Conservation (phyloP, 1,140 invertebrate species). For the Zaprionus gabonicus region DNA sequence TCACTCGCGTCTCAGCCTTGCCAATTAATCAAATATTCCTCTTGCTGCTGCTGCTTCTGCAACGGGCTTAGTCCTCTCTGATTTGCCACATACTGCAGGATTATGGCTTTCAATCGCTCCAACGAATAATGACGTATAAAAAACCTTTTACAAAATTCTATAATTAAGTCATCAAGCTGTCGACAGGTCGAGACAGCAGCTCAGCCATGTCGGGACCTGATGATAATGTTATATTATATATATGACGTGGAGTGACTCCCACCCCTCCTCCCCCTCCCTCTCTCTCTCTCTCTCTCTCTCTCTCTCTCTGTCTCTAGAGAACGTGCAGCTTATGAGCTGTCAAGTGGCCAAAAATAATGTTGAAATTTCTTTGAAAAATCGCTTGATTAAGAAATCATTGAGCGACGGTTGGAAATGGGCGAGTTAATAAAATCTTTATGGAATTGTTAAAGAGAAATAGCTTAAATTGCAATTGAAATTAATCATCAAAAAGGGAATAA, state of each 20-base stretch:
- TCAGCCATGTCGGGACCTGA: neutral
- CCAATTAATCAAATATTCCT: constrained; percentile 67
- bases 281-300: too few species aligned
- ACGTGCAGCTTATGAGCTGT: constrained; percentile 54
- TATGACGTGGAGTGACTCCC: neutral
- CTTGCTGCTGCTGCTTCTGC: neutral
- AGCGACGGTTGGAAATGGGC: constrained; percentile 7
- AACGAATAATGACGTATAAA: constrained; percentile 56
- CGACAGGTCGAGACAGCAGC: constrained; percentile 55
- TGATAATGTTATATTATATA: constrained; percentile 30
- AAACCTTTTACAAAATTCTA: constrained; percentile 47
- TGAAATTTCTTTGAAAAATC: constrained; percentile 20
- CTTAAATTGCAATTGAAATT: neutral
- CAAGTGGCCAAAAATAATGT: constrained; percentile 48
- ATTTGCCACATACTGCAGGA: neutral
- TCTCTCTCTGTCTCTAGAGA: neutral
- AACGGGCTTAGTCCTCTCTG: constrained; percentile 1
- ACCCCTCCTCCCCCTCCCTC: neutral
- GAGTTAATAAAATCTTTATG: constrained; percentile 6
- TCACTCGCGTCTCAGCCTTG: constrained; percentile 45
- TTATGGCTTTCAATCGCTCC: neutral
- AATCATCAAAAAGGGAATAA: neutral
- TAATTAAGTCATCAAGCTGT: constrained; percentile 69
- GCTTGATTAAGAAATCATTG: constrained; percentile 19
- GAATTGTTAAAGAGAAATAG: neutral